A percentile compares a stretch with the other conserved stretches of the same genome.
Conservation (phyloP, 2,113 vertebrate species). For the Cebus imitator region DNA sequence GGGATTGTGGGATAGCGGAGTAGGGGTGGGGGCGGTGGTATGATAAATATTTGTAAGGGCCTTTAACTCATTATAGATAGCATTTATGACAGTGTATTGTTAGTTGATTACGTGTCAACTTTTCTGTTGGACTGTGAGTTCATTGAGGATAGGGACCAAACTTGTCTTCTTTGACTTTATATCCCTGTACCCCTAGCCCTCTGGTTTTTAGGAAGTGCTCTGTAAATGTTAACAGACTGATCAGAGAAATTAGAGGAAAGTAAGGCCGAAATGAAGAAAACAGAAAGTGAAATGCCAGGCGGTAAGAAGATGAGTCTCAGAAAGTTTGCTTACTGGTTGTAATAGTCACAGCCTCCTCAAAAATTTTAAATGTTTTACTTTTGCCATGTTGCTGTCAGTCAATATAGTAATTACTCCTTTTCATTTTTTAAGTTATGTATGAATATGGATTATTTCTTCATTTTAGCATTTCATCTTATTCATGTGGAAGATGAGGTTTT, state of each 20-base stretch:
- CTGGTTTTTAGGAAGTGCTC: neutral
- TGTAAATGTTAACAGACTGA: constrained; percentile 10
- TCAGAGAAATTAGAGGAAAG: neutral
- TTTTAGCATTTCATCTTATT: constrained; percentile 37
- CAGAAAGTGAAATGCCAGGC: neutral
- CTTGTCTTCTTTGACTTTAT: neutral
- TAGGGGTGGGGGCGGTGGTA: neutral
- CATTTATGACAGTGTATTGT: neutral
- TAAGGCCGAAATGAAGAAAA: neutral
- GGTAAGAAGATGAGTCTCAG: neutral
- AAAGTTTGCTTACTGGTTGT: neutral
- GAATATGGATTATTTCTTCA: neutral
- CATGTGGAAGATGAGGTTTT: constrained; percentile 30
- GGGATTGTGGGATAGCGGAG: neutral
- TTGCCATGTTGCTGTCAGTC: neutral
- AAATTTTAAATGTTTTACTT: constrained; percentile 41
- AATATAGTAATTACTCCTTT: constrained; percentile 2
- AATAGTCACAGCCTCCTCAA: neutral
- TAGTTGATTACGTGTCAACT: neutral
- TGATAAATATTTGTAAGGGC: neutral
- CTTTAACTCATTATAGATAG: neutral
- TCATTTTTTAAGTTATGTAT: neutral
- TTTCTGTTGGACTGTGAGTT: constrained; percentile 13
- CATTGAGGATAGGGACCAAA: neutral
- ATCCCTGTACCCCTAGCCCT: neutral